Conservation (phyloP, 1,140 invertebrate genomes). For the Uloborus diversus region DNA sequence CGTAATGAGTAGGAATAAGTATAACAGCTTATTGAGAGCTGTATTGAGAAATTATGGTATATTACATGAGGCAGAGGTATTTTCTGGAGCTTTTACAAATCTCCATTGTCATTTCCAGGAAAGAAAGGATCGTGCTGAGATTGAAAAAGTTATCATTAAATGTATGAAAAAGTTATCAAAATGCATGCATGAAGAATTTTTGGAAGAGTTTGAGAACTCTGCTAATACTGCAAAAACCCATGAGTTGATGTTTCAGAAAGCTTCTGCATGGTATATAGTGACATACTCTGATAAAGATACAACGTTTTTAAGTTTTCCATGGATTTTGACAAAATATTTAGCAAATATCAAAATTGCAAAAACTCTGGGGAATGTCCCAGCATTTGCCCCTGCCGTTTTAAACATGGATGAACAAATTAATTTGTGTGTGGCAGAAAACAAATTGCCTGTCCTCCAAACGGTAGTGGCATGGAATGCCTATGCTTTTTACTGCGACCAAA, state of each 20-base stretch:
- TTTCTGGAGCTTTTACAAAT: conserved; percentile 54
- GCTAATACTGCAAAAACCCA: neutral
- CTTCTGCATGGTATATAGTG: conserved; percentile 40
- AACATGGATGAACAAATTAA: neutral
- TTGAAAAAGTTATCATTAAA: conserved; percentile 9
- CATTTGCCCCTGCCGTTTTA: neutral
- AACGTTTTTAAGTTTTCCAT: conserved; percentile 28
- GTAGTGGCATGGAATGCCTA: neutral
- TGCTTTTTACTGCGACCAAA: neutral
- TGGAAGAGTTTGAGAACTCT: neutral
- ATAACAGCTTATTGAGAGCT: conserved; percentile 52
- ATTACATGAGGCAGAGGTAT: conserved; percentile 44
- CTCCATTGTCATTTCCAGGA: conserved; percentile 17
- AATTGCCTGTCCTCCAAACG: neutral
- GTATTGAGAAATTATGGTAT: conserved; percentile 60
- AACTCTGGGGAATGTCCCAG: neutral
- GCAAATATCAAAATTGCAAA: neutral
- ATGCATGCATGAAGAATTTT: neutral
- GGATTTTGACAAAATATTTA: conserved; percentile 10
- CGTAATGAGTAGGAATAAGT: conserved; percentile 45
- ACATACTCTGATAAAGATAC: neutral
- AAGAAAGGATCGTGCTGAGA: conserved; percentile 18
- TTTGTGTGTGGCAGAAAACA: neutral
- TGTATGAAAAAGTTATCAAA: neutral
- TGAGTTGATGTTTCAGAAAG: conserved; percentile 4